phyloP scores from a whole-genome alignment of 2,113 vertebrate genomes.

The Clupea harengus region DNA sequence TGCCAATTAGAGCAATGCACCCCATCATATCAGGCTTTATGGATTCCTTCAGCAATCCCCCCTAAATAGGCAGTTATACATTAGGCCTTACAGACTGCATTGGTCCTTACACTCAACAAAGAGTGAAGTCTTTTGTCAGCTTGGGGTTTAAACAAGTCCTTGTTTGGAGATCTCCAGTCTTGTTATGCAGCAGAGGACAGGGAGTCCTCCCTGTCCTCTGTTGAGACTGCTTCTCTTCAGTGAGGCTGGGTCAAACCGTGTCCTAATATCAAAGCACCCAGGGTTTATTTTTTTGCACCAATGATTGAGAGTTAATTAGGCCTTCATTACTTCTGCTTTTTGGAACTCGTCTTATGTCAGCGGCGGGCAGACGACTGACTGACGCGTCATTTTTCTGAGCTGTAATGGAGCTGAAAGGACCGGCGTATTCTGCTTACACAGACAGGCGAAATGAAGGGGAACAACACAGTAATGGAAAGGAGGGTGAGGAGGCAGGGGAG shows the following conservation, averaged over 20 bases:
- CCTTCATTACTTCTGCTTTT: background rate
- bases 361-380: background rate
- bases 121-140: background rate
- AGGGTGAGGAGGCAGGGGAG: background rate
- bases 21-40: background rate
- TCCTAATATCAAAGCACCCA: background rate
- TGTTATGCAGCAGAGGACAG: background rate
- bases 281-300: background rate
- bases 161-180: background rate
- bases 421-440: background rate
- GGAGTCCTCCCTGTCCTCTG: too few relatives aligned
- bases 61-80: background rate
- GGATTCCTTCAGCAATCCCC: background rate
- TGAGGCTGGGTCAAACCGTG: background rate
- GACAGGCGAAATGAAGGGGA: background rate
- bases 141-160: background rate
- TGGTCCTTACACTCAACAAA: background rate
- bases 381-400: constrained; percentile 15
- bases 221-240: background rate
- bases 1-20: background rate
- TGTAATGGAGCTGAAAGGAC: constrained; percentile 34
- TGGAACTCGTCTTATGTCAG: constrained; percentile 10
- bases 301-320: constrained; percentile 15
- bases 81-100: background rate
- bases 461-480: background rate